Base-by-base conservation (phyloP, 2,888 invertebrate species). In the Alloplasta piceator region DNA sequence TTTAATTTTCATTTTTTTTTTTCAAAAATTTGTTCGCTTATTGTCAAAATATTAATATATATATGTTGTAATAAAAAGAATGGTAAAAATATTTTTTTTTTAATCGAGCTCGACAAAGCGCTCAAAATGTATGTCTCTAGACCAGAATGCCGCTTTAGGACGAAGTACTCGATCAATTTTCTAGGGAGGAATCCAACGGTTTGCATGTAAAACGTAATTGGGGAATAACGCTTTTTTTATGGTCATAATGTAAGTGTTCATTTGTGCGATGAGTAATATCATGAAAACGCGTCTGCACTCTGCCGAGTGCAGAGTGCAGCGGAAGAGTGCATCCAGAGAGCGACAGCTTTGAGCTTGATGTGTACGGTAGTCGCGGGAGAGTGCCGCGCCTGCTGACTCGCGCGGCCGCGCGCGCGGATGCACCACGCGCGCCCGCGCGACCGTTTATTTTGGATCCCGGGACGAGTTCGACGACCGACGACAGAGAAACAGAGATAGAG, bases 401-500 rank as follows among this genome's bases (percentile, higher is more conserved):
- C 60, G 61, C 56, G 48, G 71, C 56, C 41, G 67, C 12, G 58
- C 74, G 74, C 74, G 66, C 56, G 74, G 26, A 66, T 73, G 77
- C 68, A 73, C 77, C 67, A 77, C 68, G 73, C 75, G 58, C 67
- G 60, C 58, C 58, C 72, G 52, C 70, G 61, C 79, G 84, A 82
- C 83, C 85, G 87, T 87, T 88, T 87, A 87, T 87, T 87, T 87
- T 87, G 87, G 85, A 87, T 87, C 85, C 84, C 72, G 74, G 26
- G 84, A 83, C 78, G 88, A 81, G 87, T 87, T 87, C 87, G 87
- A 88, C 82, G 87, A 87, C 87, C 87, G 86, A 82, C 83, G 80
- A 78, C 64, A 77, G 72, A 68, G 48, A 72, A 63, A 70, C 55
- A 55, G 39, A 52, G 72, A 73, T 6, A 64, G 52, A 73, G 43